Evolutionary conservation across 2,113 vertebrate species (phyloP).

Genomic region (Ophthalmolycus amberensis): DNA sequence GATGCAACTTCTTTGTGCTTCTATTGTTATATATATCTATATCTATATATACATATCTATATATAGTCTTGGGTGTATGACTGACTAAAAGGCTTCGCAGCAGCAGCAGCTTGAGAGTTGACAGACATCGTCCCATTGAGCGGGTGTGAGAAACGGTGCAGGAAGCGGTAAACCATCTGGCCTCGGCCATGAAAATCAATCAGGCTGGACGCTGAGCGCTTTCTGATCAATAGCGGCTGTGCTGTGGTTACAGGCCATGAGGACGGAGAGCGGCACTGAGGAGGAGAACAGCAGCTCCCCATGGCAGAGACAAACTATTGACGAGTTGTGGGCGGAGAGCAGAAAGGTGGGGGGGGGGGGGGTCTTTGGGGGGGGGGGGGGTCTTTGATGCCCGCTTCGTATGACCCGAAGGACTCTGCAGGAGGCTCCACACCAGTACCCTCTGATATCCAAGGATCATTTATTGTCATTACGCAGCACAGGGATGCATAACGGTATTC

Average conservation of each 20-base stretch:
- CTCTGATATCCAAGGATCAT: background rate
- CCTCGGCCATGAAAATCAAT: conserved; percentile 31
- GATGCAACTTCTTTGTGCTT: too few relatives aligned
- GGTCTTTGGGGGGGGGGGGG: too few relatives aligned
- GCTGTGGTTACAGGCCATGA: conserved; percentile 27
- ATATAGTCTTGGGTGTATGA: background rate
- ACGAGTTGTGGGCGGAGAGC: background rate
- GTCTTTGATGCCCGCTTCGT: background rate
- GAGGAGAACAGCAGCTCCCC: conserved; percentile 16
- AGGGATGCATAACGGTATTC: background rate
- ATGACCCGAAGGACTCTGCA: background rate
- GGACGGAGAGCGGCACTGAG: background rate
- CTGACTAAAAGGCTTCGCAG: background rate
- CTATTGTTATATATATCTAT: too few relatives aligned
- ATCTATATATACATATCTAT: background rate
- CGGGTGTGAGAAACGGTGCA: background rate
- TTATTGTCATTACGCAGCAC: background rate
- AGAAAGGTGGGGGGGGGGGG: conserved; percentile 4
- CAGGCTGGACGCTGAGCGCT: conserved; percentile 13
- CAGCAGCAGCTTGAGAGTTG: background rate
- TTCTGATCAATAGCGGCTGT: conserved; percentile 43
- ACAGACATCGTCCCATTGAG: background rate
- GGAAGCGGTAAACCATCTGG: conserved; percentile 20
- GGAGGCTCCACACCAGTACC: background rate
- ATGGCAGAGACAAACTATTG: conserved; percentile 14